A percentile compares a stretch with the other conserved stretches of the same genome.
Evolutionary conservation across 1,140 invertebrate genomes (phyloP).

Genomic region (Campodea augens): DNA sequence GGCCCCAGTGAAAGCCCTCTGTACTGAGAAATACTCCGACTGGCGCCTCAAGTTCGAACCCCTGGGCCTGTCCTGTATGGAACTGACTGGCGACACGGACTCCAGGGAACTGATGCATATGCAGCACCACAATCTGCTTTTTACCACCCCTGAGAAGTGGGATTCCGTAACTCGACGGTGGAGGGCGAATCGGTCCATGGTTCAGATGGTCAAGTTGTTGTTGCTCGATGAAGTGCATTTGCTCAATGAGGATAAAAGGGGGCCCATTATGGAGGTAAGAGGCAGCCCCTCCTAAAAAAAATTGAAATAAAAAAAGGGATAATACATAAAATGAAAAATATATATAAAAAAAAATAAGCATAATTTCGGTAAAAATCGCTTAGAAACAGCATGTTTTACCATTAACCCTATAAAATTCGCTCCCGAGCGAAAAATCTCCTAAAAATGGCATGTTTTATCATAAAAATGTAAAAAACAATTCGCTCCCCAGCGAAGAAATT

Average conservation of each 20-base stretch:
- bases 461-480: too few relatives aligned
- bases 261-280: constrained; percentile 56
- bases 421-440: too few relatives aligned
- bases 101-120: constrained; percentile 34
- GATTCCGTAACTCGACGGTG: constrained; percentile 54
- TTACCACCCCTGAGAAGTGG: constrained; percentile 74
- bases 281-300: too few relatives aligned
- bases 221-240: constrained; percentile 65
- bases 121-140: constrained; percentile 34
- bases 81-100: constrained; percentile 55
- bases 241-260: constrained; percentile 43
- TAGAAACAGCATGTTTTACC: too few relatives aligned
- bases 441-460: too few relatives aligned
- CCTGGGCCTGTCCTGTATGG: constrained; percentile 39
- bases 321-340: too few relatives aligned
- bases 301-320: too few relatives aligned
- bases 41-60: constrained; percentile 48
- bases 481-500: too few relatives aligned
- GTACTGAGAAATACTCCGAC: constrained; percentile 44
- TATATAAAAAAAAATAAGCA: too few relatives aligned
- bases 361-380: too few relatives aligned
- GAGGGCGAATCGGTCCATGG: constrained; percentile 38
- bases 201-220: constrained; percentile 44
- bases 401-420: too few relatives aligned
- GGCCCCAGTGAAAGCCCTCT: constrained; percentile 61